Conservation (phyloP, 2,888 invertebrate genomes). For the Drosophila nr. fundita region DNA sequence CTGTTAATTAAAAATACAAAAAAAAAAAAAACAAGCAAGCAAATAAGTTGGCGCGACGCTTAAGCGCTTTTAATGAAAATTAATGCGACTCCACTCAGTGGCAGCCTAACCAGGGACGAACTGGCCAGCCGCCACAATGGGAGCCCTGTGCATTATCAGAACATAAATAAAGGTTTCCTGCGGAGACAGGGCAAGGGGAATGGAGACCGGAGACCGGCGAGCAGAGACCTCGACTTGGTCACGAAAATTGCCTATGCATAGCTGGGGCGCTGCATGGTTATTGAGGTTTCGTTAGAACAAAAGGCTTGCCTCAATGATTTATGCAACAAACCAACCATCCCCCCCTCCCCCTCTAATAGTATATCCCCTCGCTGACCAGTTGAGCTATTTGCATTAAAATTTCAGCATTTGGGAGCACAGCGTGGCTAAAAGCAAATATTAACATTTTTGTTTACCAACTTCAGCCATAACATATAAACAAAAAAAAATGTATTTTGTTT, state of each 20-base stretch:
- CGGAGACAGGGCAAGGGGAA: not conserved
- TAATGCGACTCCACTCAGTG: conserved; percentile 59
- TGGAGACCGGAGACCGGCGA: conserved; percentile 3
- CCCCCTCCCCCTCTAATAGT: not conserved
- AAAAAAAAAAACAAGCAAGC: conserved; percentile 48
- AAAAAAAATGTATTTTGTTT: conserved; percentile 14
- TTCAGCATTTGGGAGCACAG: conserved; percentile 47
- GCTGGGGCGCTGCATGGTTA: conserved; percentile 27
- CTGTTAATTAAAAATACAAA: conserved; percentile 70
- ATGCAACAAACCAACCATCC: conserved; percentile 52
- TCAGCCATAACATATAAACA: conserved; percentile 19
- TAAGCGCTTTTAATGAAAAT: conserved; percentile 77
- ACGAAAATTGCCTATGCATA: conserved; percentile 56
- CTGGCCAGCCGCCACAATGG: conserved; percentile 32
- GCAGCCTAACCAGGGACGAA: conserved; percentile 15
- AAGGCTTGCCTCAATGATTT: conserved; percentile 69
- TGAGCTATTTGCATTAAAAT: conserved; percentile 72
- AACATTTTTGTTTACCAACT: conserved; percentile 33
- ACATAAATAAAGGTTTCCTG: conserved; percentile 71
- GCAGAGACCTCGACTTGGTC: conserved; percentile 37
- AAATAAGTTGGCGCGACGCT: conserved; percentile 72
- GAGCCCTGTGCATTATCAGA: conserved; percentile 51
- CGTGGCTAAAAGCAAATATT: conserved; percentile 28
- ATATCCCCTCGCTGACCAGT: conserved; percentile 41
- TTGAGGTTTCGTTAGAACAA: conserved; percentile 61